Conservation (phyloP, 2,888 invertebrate species). For the Leptopilina myrica region DNA sequence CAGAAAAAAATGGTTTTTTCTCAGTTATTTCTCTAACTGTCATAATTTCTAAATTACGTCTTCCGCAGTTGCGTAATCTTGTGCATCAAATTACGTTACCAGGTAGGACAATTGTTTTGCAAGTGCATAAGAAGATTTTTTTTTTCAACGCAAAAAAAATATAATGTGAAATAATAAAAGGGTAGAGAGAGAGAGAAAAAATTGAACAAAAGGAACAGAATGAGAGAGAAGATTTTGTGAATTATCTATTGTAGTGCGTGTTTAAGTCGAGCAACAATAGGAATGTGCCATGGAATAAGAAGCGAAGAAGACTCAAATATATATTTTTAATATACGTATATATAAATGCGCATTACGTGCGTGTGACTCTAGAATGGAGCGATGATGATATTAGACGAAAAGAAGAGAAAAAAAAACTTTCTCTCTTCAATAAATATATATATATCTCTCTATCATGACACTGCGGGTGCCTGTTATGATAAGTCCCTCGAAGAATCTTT, state of each 20-base stretch:
- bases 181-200: constrained; percentile 33
- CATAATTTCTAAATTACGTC: constrained; percentile 30
- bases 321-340: constrained; percentile 52
- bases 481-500: constrained; percentile 34
- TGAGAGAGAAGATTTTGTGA: constrained; percentile 40
- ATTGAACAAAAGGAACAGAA: constrained; percentile 42
- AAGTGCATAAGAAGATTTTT: constrained; percentile 26
- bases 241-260: constrained; percentile 55
- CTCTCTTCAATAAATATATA: neutral
- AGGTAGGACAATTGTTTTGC: constrained; percentile 30
- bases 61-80: constrained; percentile 36
- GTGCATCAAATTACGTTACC: constrained; percentile 39
- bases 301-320: constrained; percentile 61
- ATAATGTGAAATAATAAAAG: constrained; percentile 40
- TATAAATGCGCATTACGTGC: constrained; percentile 52
- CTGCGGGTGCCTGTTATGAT: constrained; percentile 35
- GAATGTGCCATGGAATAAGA: constrained; percentile 69
- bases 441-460: constrained; percentile 5
- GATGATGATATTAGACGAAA: constrained; percentile 29
- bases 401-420: constrained; percentile 7
- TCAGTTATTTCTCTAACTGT: neutral
- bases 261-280: constrained; percentile 61
- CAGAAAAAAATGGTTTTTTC: neutral
- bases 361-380: constrained; percentile 48
- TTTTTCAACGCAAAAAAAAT: constrained; percentile 44